Percentiles rank a stretch among this genome's conserved stretches.
Evolutionary conservation across 2,888 invertebrate species (phyloP).

Genomic region (Pasiphila rectangulata): DNA sequence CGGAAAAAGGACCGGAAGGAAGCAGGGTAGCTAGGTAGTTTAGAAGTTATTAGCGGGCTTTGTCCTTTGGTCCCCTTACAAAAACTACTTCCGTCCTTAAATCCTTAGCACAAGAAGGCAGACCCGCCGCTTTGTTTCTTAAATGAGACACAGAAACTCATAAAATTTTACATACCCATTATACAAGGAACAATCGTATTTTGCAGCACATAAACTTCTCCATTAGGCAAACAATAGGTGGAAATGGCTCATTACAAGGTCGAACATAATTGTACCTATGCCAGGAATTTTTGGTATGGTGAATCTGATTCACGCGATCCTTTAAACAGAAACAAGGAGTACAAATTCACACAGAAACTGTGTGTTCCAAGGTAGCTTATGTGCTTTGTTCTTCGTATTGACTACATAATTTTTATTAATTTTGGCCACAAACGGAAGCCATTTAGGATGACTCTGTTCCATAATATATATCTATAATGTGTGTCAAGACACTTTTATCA

Average conservation of each 20-base stretch:
- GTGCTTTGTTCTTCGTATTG: too few species aligned
- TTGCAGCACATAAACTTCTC: constrained; percentile 38
- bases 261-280: constrained; percentile 27
- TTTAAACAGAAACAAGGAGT: too few species aligned
- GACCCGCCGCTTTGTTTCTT: constrained; percentile 28
- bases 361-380: too few species aligned
- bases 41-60: constrained; percentile 37
- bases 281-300: constrained; percentile 16
- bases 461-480: too few species aligned
- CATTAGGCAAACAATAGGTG: constrained; percentile 45
- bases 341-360: too few species aligned
- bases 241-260: constrained; percentile 43
- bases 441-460: too few species aligned
- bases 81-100: constrained; percentile 40
- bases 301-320: constrained; percentile 6
- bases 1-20: constrained; percentile 53
- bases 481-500: too few species aligned
- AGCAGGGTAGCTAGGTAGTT: constrained; percentile 36
- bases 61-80: constrained; percentile 34
- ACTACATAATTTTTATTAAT: too few species aligned
- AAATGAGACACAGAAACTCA: constrained; percentile 32
- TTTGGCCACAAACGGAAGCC: too few species aligned
- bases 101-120: not conserved
- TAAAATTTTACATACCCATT: constrained; percentile 28
- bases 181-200: constrained; percentile 38